Evolutionary conservation across 1,140 invertebrate genomes (phyloP).

Genomic region (Danaus plexippus): DNA sequence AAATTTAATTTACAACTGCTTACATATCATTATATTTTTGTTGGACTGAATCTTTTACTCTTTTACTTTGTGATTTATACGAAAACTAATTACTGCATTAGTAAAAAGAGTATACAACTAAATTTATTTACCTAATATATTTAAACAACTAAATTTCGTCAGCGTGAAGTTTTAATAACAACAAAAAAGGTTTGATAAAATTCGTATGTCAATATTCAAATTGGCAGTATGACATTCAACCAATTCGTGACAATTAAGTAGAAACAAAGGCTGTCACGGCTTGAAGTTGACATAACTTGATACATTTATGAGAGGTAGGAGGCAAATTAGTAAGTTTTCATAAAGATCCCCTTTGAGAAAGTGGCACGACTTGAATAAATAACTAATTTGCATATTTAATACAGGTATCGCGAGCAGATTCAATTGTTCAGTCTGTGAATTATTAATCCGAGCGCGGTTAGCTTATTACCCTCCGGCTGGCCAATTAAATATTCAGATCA

Average conservation of each 20-base stretch:
- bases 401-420: slow-evolving; percentile 56
- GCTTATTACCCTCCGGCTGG: slow-evolving; percentile 47
- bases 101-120: too few relatives aligned
- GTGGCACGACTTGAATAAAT: slow-evolving; percentile 55
- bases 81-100: too few relatives aligned
- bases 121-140: too few relatives aligned
- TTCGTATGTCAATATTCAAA: neutral
- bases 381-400: slow-evolving; percentile 66
- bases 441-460: slow-evolving; percentile 50
- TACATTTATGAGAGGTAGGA: slow-evolving; percentile 17
- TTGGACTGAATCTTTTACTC: too few relatives aligned
- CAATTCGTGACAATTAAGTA: slow-evolving; percentile 1
- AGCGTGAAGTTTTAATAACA: too few relatives aligned
- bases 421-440: slow-evolving; percentile 58
- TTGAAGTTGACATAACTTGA: slow-evolving; percentile 4
- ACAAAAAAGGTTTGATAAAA: too few relatives aligned
- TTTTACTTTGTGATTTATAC: too few relatives aligned
- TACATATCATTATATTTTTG: slow-evolving; percentile 1
- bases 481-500: slow-evolving; percentile 55
- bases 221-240: slow-evolving; percentile 1
- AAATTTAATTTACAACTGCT: neutral
- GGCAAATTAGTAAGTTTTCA: slow-evolving; percentile 36
- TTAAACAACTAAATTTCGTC: too few relatives aligned
- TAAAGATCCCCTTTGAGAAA: slow-evolving; percentile 48
- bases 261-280: too few relatives aligned